phyloP scores from a whole-genome alignment of 2,797 vertebrate genomes.

The Lates japonicus region DNA sequence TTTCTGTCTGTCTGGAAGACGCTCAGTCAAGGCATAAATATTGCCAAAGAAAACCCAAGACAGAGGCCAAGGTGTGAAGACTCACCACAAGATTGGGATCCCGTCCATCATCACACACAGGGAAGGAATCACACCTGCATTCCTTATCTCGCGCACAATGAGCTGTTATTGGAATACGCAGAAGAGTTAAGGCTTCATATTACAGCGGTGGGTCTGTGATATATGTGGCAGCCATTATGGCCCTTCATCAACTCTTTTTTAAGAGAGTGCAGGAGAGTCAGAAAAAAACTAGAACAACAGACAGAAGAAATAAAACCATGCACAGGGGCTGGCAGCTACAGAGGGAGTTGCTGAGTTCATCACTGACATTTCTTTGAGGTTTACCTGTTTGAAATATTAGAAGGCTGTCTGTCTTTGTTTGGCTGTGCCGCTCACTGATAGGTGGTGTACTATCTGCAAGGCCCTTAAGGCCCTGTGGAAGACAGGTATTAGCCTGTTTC shows the following conservation, averaged over 20 bases:
- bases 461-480: slow-evolving; percentile 47
- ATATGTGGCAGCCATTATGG: slow-evolving; percentile 39
- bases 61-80: slow-evolving; percentile 48
- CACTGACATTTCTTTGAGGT: slow-evolving; percentile 57
- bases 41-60: slow-evolving; percentile 63
- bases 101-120: slow-evolving; percentile 63
- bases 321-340: slow-evolving; percentile 14
- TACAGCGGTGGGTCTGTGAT: slow-evolving; percentile 61
- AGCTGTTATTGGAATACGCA: slow-evolving; percentile 57
- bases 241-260: slow-evolving; percentile 45
- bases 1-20: slow-evolving; percentile 66
- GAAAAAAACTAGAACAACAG: slow-evolving; percentile 10
- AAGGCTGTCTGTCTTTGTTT: slow-evolving; percentile 20
- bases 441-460: slow-evolving; percentile 33
- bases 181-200: slow-evolving; percentile 53
- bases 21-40: slow-evolving; percentile 60
- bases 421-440: slow-evolving; percentile 25
- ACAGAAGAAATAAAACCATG: slow-evolving; percentile 32
- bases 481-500: slow-evolving; percentile 50
- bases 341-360: slow-evolving; percentile 30
- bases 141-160: slow-evolving; percentile 55
- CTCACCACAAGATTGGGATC: slow-evolving; percentile 58
- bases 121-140: slow-evolving; percentile 65
- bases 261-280: not conserved
- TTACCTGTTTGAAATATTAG: slow-evolving; percentile 60